Conservation (phyloP, 2,888 invertebrate species). For the Ichneumoninae sp. region DNA sequence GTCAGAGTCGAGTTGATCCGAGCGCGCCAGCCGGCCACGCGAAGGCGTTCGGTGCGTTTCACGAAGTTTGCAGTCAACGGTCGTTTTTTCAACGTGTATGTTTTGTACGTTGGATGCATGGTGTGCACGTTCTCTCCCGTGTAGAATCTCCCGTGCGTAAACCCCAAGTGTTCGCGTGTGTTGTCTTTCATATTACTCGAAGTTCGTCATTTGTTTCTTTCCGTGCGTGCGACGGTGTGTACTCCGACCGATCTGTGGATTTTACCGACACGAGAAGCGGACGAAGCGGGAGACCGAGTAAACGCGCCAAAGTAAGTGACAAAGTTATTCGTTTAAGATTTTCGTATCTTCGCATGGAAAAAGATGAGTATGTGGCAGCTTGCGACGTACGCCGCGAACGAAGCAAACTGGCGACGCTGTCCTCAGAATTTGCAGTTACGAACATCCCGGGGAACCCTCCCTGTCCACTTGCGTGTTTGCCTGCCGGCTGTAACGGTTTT, state of each 20-base stretch:
- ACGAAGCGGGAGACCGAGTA: constrained; percentile 5
- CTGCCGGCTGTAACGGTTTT: constrained; percentile 75
- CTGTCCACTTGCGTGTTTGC: constrained; percentile 57
- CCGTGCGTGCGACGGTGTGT: constrained; percentile 41
- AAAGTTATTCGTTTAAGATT: background rate
- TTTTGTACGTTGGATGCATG: constrained; percentile 33
- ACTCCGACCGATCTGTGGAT: constrained; percentile 47
- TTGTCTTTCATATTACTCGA: constrained; percentile 37
- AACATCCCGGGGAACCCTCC: constrained; percentile 29
- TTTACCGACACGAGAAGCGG: constrained; percentile 41
- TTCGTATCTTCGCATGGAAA: background rate
- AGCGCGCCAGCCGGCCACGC: constrained; percentile 73
- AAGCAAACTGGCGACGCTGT: background rate
- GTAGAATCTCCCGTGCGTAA: constrained; percentile 30
- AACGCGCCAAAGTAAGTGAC: constrained; percentile 38
- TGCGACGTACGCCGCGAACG: background rate
- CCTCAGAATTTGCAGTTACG: constrained; percentile 57
- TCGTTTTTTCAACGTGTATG: constrained; percentile 53
- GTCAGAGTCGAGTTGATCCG: constrained; percentile 61
- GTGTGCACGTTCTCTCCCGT: constrained; percentile 10
- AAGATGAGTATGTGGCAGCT: background rate
- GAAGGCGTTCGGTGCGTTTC: constrained; percentile 64
- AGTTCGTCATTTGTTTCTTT: constrained; percentile 37
- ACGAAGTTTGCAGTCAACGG: constrained; percentile 30
- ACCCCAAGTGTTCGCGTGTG: constrained; percentile 55